phyloP scores from a whole-genome alignment of 2,888 invertebrate genomes.

The Cremastinae sp. region DNA sequence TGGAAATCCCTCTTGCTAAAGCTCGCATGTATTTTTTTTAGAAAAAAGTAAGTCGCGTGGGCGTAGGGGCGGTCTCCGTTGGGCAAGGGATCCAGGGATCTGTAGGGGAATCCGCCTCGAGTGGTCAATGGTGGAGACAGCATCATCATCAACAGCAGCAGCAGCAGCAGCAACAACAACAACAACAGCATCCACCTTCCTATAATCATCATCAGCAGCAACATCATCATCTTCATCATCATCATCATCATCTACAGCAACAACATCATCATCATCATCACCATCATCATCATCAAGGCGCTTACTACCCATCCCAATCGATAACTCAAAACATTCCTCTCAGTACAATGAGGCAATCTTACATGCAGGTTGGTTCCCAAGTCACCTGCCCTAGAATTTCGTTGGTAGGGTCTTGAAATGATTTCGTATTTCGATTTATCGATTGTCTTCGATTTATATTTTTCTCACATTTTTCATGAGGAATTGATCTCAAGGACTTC shows the following conservation, averaged over 20 bases:
- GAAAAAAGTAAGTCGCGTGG: conserved; percentile 79
- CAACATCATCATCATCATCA: conserved; percentile 69
- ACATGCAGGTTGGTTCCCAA: conserved; percentile 79
- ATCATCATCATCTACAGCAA: conserved; percentile 66
- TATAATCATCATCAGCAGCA: conserved; percentile 67
- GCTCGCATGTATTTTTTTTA: conserved; percentile 67
- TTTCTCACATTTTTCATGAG: no score
- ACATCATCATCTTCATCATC: conserved; percentile 70
- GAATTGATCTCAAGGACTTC: no score
- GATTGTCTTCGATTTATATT: no score
- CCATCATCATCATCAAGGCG: conserved; percentile 76
- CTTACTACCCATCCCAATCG: conserved; percentile 78
- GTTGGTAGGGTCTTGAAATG: no score
- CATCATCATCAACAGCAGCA: conserved; percentile 67
- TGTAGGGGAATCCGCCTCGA: conserved; percentile 73
- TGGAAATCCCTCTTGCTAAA: background rate
- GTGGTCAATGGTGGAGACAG: conserved; percentile 78
- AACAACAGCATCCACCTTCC: conserved; percentile 69
- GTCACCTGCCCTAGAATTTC: no score
- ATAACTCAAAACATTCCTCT: conserved; percentile 78
- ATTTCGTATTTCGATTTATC: no score
- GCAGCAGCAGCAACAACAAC: conserved; percentile 69
- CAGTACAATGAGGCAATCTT: conserved; percentile 80
- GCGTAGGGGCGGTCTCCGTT: conserved; percentile 72
- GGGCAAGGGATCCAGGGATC: conserved; percentile 74